Percentiles rank a stretch among this genome's conserved stretches.
Evolutionary conservation across 2,113 vertebrate species (phyloP).

Genomic region (Scomber japonicus): DNA sequence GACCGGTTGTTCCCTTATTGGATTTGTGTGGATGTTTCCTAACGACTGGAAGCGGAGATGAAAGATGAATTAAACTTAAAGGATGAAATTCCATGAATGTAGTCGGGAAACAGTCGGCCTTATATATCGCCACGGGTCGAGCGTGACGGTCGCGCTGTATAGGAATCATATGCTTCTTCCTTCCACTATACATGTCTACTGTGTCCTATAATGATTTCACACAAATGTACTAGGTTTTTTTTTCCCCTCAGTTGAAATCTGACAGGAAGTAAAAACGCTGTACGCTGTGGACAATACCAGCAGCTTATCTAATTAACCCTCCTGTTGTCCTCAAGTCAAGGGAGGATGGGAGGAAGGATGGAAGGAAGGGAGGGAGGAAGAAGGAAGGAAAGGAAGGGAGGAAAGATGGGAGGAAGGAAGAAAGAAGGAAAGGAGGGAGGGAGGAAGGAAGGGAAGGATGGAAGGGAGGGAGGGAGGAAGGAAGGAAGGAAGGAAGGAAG

Average conservation of each 20-base stretch:
- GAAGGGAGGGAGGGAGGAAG: no score
- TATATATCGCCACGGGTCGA: constrained; percentile 15
- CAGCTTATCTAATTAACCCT: constrained; percentile 10
- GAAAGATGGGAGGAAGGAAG: no score
- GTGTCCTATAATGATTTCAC: constrained; percentile 37
- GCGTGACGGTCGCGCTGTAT: constrained; percentile 7
- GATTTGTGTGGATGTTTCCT: constrained; percentile 69
- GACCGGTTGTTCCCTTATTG: constrained; percentile 71
- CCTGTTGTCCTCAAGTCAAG: no score
- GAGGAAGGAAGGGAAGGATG: no score
- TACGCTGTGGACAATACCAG: background rate
- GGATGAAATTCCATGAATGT: constrained; percentile 61
- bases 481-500: no score
- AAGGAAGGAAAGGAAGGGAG: no score
- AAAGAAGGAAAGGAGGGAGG: no score
- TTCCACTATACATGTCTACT: background rate
- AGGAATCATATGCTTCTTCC: constrained; percentile 38
- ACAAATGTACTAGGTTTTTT: constrained; percentile 32
- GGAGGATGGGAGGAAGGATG: no score
- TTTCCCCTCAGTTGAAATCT: constrained; percentile 36
- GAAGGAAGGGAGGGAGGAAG: no score
- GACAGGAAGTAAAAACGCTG: background rate
- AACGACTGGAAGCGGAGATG: constrained; percentile 72
- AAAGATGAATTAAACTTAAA: constrained; percentile 58
- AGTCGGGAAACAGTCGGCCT: constrained; percentile 47